Evolutionary conservation across 2,888 invertebrate genomes (phyloP), one percentile per base, ranked within the genome.

Genomic region (Chrysomela aeneicollis): DNA sequence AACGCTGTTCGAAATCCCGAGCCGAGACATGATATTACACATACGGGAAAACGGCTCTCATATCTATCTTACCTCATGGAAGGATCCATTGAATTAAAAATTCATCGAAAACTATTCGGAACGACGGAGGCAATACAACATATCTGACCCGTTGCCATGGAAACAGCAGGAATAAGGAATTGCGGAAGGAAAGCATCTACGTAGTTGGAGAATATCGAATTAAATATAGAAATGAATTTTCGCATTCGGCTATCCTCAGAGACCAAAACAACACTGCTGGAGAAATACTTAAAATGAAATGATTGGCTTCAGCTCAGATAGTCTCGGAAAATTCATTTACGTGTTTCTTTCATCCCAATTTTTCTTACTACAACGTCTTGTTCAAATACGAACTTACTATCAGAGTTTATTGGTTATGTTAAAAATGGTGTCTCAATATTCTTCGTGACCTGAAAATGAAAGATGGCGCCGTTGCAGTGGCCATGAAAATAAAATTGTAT

Each of bases 151-250:
- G 57, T 57, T 21, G 37, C 57, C 26, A 46, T 46, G 57, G 57
- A 46, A 57, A 57, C 57, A 18, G 8, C 5, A 15, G 57, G 47
- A 57, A 57, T 21, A 37, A 46, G 47, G 57, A 57, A 57, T 22
- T 22, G 42, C 35, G 12, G 12, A 35, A 35, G 35, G 35, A 35
- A 35, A 55, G 42, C 26, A 46, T 57, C 42, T 46, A 22, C 18
- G 46, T 19, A 69, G 66, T 70, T 60, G 71, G 70, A 61, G 72
- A 73, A 74, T 73, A 76, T 76, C 75, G 74, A 78, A 77, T 77
- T 77, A 79, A 78, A 78, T 78, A 78, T 78, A 79, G 77, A 78
- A 78, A 78, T 78, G 77, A 77, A 76, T 78, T 77, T 72, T 53
- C 73, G 73, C 65, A 68, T 65, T 73, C 66, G 68, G 68, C 15